Evolutionary conservation across 2,888 invertebrate genomes (phyloP).

Genomic region (Lithosia quadra): DNA sequence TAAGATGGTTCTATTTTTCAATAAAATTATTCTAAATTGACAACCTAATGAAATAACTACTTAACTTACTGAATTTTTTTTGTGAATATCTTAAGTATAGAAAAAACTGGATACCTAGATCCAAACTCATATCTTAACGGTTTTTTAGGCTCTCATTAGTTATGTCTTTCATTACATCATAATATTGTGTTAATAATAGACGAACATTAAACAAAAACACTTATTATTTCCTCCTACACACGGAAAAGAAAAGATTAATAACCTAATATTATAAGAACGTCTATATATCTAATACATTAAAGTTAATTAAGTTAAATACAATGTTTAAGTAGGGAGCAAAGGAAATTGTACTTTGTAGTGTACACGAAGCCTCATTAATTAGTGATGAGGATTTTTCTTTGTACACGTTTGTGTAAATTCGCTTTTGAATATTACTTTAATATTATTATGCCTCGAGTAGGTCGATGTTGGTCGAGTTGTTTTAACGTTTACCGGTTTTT

Average conservation of each 20-base stretch:
- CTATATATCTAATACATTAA: slow-evolving; percentile 9
- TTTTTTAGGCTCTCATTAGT: background rate
- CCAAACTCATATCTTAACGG: too few relatives aligned
- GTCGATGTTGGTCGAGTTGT: background rate
- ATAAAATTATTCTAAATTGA: too few relatives aligned
- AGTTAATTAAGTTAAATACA: slow-evolving; percentile 17
- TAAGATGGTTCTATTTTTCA: too few relatives aligned
- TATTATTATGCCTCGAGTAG: background rate
- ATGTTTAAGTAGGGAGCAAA: slow-evolving; percentile 3
- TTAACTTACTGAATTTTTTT: too few relatives aligned
- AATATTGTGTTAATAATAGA: background rate
- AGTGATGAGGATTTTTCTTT: slow-evolving; percentile 13
- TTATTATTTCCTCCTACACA: background rate
- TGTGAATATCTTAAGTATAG: too few relatives aligned
- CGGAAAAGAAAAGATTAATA: background rate
- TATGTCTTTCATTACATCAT: background rate
- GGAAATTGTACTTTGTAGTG: slow-evolving; percentile 3
- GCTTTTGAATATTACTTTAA: slow-evolving; percentile 12
- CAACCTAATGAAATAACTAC: too few relatives aligned
- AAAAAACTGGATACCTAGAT: too few relatives aligned
- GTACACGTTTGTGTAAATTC: slow-evolving; percentile 10
- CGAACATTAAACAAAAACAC: background rate
- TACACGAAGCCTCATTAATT: slow-evolving; percentile 14
- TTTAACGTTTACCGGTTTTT: slow-evolving; percentile 8
- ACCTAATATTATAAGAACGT: background rate